Evolutionary conservation across 2,888 invertebrate genomes (phyloP).

Genomic region (Incurvaria masculella): DNA sequence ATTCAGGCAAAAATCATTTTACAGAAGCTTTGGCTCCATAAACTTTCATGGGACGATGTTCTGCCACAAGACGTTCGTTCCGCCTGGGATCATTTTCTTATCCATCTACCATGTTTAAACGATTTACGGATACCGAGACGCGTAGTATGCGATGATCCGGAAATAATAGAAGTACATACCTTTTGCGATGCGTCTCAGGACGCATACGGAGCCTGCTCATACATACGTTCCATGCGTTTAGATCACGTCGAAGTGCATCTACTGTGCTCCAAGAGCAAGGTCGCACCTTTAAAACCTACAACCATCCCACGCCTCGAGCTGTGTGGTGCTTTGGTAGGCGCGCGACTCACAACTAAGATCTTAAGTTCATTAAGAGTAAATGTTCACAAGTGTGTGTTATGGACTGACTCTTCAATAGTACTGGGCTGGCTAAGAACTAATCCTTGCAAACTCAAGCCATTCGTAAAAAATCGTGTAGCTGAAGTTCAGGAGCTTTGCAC

Average conservation of each 20-base stretch:
- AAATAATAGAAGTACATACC: conserved; percentile 14
- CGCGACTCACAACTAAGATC: conserved; percentile 15
- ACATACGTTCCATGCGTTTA: conserved; percentile 11
- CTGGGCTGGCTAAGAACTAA: conserved; percentile 16
- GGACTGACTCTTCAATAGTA: conserved; percentile 18
- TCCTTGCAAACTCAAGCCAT: conserved; percentile 13
- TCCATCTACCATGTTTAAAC: neutral
- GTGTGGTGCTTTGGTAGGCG: conserved; percentile 18
- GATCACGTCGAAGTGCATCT: conserved; percentile 11
- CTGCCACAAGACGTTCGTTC: neutral
- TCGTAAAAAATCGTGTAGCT: conserved; percentile 15
- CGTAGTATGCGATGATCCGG: neutral
- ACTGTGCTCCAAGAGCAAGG: conserved; percentile 18
- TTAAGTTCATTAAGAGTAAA: neutral
- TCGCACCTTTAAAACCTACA: conserved; percentile 17
- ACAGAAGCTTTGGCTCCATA: too few relatives aligned
- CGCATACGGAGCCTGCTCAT: conserved; percentile 18
- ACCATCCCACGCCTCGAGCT: conserved; percentile 20
- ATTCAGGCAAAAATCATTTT: too few relatives aligned
- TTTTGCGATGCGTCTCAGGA: conserved; percentile 17
- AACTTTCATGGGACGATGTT: neutral
- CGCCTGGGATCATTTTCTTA: conserved; percentile 1
- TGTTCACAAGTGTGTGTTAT: conserved; percentile 9
- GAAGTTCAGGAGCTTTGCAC: conserved; percentile 11
- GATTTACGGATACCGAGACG: neutral